phyloP scores from a whole-genome alignment of 1,140 invertebrate species.

The Wasmannia auropunctata region DNA sequence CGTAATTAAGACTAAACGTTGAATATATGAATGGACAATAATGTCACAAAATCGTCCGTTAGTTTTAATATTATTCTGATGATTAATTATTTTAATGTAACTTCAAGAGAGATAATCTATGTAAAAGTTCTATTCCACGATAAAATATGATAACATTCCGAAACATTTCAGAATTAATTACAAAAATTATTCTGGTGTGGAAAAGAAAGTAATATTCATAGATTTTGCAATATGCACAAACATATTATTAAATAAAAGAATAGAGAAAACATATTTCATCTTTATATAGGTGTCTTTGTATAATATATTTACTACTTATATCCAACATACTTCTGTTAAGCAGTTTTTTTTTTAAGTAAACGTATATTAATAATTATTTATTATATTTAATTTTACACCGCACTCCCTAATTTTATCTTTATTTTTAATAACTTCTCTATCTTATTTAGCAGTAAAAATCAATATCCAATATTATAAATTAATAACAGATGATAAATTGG shows the following conservation, averaged over 20 bases:
- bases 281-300: no score
- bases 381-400: no score
- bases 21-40: background rate
- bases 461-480: background rate
- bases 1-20: constrained; percentile 34
- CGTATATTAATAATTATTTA: no score
- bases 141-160: background rate
- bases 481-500: background rate
- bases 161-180: no score
- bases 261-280: no score
- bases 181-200: no score
- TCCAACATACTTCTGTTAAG: no score
- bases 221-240: no score
- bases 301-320: no score
- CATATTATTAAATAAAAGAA: background rate
- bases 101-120: background rate
- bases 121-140: background rate
- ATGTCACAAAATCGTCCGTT: background rate
- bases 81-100: background rate
- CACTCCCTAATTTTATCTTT: no score
- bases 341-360: no score
- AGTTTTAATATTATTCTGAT: background rate
- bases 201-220: no score
- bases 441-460: background rate
- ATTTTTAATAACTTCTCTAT: background rate